Base-by-base conservation (phyloP, 2,888 invertebrate genomes). In the Coenonympha arcania region DNA sequence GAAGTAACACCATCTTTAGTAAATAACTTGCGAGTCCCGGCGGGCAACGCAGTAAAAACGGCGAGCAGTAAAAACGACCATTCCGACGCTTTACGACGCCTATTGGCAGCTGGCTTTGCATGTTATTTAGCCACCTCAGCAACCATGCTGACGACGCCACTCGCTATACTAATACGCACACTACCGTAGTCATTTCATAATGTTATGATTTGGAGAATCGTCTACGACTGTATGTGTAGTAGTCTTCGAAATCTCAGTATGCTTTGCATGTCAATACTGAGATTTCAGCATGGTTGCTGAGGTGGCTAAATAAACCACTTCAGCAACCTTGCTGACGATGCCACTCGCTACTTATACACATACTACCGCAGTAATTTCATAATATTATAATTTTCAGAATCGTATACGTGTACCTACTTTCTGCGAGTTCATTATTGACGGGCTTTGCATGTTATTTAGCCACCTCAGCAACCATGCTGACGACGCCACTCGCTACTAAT, bases 21-120 rank as follows among this genome's bases (percentile, higher is more conserved):
- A 71, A 74, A 75, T 75, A 75, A 71, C 69, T 71, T 68, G 63
- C 68, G 66, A 68, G 69, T 64, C 66, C 69, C 71, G 64, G 42
- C 65, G 66, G 62, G 68, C 66, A n/a, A n/a, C n/a, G n/a, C n/a
- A 69, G 65, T 76, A 73, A 73, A 72, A 64, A 72, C 64, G 68
- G 55, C 53, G 60, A 60, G 71, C 60, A 68, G 69, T 76, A 74
- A 75, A 75, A 75, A 74, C 65, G 66, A 62, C 68, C 68, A 68
- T 62, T 68, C 63, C 56, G 56, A 56, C 65, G 64, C 62, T 67
- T 68, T 64, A 67, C 62, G 62, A 52, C 61, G 63, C 63, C 68
- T 65, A 69, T 71, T 68, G 71, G 64, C 73, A 71, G 71, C 68
- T 69, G 73, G 65, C 59, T 64, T 56, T 62, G 55, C 64, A 68